phyloP scores from a whole-genome alignment of 2,797 vertebrate species.

The Gymnoscopelus microlampas region DNA sequence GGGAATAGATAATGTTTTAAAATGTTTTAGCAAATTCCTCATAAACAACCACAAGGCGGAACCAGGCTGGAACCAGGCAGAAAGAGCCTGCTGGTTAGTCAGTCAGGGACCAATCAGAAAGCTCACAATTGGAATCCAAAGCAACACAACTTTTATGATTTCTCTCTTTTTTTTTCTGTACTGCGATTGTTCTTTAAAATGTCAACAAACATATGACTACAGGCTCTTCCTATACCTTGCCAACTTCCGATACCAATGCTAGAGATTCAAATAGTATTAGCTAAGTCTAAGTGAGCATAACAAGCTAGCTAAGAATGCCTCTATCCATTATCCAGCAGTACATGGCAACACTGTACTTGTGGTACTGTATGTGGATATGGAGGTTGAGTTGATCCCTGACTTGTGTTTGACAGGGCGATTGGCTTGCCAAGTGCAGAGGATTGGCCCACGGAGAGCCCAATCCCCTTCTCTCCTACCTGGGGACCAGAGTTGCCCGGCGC shows the following conservation, averaged over 20 bases:
- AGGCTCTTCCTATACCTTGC: background rate
- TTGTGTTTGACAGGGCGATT: conserved; percentile 65
- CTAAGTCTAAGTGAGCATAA: background rate
- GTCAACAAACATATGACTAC: background rate
- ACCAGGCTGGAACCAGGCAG: no score
- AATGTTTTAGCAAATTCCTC: no score
- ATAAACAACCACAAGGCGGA: no score
- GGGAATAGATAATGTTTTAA: no score
- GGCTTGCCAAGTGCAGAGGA: conserved; percentile 78
- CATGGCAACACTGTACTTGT: background rate
- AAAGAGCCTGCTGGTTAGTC: no score
- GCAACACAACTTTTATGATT: no score
- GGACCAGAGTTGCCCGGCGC: conserved; percentile 38
- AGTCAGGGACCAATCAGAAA: no score
- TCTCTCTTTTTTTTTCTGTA: no score
- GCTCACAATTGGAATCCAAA: no score
- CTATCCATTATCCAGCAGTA: background rate
- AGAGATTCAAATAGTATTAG: background rate
- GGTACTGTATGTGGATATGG: background rate
- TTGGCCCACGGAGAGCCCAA: conserved; percentile 78
- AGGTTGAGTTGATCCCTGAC: background rate
- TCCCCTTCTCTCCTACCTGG: conserved; percentile 69
- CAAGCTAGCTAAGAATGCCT: background rate
- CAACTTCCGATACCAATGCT: background rate
- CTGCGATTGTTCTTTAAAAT: no score